These are phyloP conservation scores for Diadumene lineata DNA, from an alignment of 92 coral and sea anemone genomes.

Conservation along the genomic window DNA sequence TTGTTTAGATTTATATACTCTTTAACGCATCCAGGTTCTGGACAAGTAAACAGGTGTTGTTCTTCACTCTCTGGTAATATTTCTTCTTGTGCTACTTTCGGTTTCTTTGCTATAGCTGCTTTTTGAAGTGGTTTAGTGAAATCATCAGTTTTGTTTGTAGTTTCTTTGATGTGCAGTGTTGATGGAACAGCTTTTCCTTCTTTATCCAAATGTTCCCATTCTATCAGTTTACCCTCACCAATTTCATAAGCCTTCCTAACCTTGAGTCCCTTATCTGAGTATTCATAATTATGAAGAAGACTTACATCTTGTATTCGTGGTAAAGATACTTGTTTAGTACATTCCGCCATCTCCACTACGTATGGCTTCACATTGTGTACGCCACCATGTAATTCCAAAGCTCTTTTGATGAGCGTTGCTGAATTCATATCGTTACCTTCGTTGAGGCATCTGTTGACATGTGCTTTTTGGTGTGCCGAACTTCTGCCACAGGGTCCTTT, in stretches of 20 bases:
- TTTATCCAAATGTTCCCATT: constrained; percentile 36
- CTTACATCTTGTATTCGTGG: constrained; percentile 46
- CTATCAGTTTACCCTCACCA: constrained; percentile 32
- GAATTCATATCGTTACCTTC: no score
- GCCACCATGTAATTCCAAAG: no score
- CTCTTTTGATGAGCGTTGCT: no score
- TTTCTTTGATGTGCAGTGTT: constrained; percentile 10
- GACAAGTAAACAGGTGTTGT: constrained; percentile 9
- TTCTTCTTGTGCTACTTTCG: constrained; percentile 4
- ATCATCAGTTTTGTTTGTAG: background rate
- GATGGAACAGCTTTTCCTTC: constrained; percentile 19
- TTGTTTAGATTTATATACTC: constrained; percentile 16
- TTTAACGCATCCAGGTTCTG: constrained; percentile 35
- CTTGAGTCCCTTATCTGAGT: constrained; percentile 24
- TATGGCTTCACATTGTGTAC: no score
- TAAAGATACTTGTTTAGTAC: constrained; percentile 37
- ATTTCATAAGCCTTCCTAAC: constrained; percentile 47
- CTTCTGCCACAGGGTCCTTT: no score
- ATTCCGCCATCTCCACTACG: constrained; percentile 29
- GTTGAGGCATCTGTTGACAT: no score
- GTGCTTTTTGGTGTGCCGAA: no score
- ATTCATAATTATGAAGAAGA: constrained; percentile 45
- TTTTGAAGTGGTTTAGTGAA: background rate
- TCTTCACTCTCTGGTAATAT: constrained; percentile 12
- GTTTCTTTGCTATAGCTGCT: constrained; percentile 22